Evolutionary conservation across 2,888 invertebrate genomes (phyloP).

Genomic region (Drosophila basisetae): DNA sequence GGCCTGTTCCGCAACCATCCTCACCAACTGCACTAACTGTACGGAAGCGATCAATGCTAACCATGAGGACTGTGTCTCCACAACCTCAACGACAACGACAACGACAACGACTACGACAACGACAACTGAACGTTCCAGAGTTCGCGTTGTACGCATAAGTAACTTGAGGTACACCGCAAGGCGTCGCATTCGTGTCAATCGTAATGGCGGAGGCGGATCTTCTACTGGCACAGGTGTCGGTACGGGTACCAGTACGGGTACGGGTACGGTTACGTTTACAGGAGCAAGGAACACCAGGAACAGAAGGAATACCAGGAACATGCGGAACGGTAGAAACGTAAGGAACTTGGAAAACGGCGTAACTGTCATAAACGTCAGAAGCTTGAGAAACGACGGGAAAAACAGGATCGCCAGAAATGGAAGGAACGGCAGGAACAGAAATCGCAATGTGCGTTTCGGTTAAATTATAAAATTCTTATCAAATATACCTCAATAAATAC

Average conservation of each 20-base stretch:
- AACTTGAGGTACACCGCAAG: slow-evolving; percentile 21
- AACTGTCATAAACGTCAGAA: neutral
- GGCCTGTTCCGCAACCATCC: slow-evolving; percentile 26
- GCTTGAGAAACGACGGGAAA: no score
- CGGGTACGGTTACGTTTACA: no score
- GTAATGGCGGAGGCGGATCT: neutral
- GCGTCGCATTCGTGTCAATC: slow-evolving; percentile 19
- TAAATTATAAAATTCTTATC: neutral
- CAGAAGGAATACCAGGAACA: no score
- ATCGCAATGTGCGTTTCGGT: neutral
- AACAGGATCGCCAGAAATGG: no score
- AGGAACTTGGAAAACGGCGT: neutral
- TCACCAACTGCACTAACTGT: slow-evolving; percentile 35
- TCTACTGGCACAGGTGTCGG: no score
- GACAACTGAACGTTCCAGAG: neutral
- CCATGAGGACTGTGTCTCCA: slow-evolving; percentile 28
- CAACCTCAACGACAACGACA: slow-evolving; percentile 27
- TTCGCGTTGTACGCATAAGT: neutral
- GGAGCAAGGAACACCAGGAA: neutral
- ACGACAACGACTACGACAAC: slow-evolving; percentile 16
- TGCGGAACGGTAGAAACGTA: neutral
- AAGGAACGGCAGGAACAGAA: neutral
- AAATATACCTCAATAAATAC: neutral
- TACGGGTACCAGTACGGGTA: neutral
- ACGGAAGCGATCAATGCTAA: slow-evolving; percentile 2